Percentiles rank a stretch among this genome's conserved stretches.
These are phyloP conservation scores for Acheta domesticus DNA, from an alignment of 2,888 invertebrate species.

Conservation along the genomic window DNA sequence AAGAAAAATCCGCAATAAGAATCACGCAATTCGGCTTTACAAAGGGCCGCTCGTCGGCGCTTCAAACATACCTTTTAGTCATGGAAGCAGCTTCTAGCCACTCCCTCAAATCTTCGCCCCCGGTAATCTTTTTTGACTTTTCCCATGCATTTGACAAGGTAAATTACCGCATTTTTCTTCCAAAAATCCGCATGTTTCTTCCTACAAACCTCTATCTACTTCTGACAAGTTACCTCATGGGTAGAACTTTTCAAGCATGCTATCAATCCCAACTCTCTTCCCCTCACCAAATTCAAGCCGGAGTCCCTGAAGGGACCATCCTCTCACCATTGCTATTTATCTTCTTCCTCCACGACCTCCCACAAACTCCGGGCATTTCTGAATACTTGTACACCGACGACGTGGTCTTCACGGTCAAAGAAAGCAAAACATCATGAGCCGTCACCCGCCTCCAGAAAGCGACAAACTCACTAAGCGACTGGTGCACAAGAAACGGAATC, in stretches of 20 bases:
- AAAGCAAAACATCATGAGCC: background rate
- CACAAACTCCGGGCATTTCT: background rate
- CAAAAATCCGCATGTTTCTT: too few relatives aligned
- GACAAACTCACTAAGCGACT: background rate
- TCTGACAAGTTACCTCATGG: background rate
- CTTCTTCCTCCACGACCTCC: background rate
- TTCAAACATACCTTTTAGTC: too few relatives aligned
- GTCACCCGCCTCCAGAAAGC: background rate
- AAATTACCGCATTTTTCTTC: too few relatives aligned
- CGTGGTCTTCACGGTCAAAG: background rate
- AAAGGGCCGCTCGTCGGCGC: too few relatives aligned
- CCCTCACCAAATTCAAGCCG: background rate
- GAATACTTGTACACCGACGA: background rate
- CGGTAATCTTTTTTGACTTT: too few relatives aligned
- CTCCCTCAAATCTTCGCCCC: too few relatives aligned
- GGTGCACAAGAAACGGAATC: background rate
- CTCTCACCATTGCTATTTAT: background rate
- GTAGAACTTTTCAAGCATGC: background rate
- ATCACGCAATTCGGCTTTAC: too few relatives aligned
- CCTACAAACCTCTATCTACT: too few relatives aligned
- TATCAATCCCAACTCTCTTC: background rate
- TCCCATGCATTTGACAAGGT: too few relatives aligned
- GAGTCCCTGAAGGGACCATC: background rate
- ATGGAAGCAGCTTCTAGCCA: too few relatives aligned
- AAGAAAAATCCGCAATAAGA: too few relatives aligned